phyloP scores from a whole-genome alignment of 2,797 vertebrate genomes.

The Loris lydekkerianus region DNA sequence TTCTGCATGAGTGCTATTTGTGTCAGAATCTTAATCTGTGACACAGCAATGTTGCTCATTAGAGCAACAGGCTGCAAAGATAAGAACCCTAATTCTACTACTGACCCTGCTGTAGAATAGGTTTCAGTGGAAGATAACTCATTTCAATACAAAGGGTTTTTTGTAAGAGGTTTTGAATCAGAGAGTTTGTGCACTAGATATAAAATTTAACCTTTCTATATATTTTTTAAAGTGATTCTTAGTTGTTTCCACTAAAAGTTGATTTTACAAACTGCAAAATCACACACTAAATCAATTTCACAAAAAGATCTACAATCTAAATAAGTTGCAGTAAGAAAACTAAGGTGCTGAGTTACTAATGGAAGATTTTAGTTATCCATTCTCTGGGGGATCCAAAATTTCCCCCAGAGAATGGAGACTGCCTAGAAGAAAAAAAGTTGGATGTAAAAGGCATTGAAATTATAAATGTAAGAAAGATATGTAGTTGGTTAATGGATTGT shows the following conservation, averaged over 20 bases:
- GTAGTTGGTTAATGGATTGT: neutral
- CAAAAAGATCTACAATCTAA: neutral
- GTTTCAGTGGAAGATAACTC: neutral
- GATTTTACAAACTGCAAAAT: neutral
- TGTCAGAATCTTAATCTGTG: neutral
- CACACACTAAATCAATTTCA: neutral
- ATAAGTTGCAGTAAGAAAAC: constrained; percentile 18
- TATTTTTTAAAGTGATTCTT: neutral
- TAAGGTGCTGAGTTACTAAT: neutral
- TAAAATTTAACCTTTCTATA: neutral
- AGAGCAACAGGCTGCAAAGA: neutral
- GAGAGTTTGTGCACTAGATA: neutral
- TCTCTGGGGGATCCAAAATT: constrained; percentile 6
- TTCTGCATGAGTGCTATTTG: neutral
- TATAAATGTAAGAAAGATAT: neutral
- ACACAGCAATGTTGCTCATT: neutral
- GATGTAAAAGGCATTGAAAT: constrained; percentile 42
- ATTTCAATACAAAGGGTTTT: neutral
- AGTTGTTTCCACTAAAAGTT: neutral
- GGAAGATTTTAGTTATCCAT: constrained; percentile 19
- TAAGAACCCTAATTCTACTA: neutral
- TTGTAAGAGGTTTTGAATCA: constrained; percentile 31
- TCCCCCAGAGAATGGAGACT: constrained; percentile 25
- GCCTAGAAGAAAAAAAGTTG: neutral
- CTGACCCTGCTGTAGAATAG: neutral